Conservation (phyloP, 2,888 invertebrate genomes). For the Steinernema carpocapsae region DNA sequence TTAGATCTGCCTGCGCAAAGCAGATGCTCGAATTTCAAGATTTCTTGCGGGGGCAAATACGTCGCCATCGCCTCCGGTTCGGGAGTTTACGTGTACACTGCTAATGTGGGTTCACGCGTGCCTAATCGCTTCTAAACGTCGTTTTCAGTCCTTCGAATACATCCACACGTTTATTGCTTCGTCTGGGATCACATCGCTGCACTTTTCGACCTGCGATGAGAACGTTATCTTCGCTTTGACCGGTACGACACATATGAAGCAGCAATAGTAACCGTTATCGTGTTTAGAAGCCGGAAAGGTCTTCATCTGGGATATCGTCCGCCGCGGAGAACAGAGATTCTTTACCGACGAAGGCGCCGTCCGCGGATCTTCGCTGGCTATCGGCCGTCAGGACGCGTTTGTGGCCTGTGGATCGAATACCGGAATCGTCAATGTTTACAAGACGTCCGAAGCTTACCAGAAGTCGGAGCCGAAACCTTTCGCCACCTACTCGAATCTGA, state of each 20-base stretch:
- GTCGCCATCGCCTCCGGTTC: conserved; percentile 43
- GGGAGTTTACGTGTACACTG: conserved; percentile 46
- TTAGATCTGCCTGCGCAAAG: conserved; percentile 25
- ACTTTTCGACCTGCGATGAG: conserved; percentile 48
- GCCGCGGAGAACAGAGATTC: conserved; percentile 24
- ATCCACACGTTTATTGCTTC: conserved; percentile 49
- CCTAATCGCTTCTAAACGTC: background rate
- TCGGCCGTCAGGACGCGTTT: conserved; percentile 47
- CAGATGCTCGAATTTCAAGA: conserved; percentile 26
- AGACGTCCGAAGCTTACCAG: conserved; percentile 23
- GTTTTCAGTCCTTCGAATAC: conserved; percentile 41
- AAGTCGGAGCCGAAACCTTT: conserved; percentile 38
- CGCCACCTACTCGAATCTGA: conserved; percentile 47
- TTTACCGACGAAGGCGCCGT: conserved; percentile 48
- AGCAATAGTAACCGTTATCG: background rate
- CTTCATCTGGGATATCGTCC: conserved; percentile 44
- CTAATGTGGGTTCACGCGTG: background rate
- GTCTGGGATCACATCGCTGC: conserved; percentile 41
- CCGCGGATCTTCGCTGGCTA: conserved; percentile 40
- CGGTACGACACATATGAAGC: conserved; percentile 22
- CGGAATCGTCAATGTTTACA: conserved; percentile 52
- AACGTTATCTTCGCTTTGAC: conserved; percentile 45
- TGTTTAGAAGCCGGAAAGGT: conserved; percentile 41
- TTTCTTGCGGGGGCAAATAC: conserved; percentile 46
- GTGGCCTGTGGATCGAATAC: conserved; percentile 46